Percentiles rank a stretch among this genome's conserved stretches.
These are phyloP conservation scores for Spodoptera littoralis DNA, from an alignment of 2,888 invertebrate genomes.

Conservation along the genomic window DNA sequence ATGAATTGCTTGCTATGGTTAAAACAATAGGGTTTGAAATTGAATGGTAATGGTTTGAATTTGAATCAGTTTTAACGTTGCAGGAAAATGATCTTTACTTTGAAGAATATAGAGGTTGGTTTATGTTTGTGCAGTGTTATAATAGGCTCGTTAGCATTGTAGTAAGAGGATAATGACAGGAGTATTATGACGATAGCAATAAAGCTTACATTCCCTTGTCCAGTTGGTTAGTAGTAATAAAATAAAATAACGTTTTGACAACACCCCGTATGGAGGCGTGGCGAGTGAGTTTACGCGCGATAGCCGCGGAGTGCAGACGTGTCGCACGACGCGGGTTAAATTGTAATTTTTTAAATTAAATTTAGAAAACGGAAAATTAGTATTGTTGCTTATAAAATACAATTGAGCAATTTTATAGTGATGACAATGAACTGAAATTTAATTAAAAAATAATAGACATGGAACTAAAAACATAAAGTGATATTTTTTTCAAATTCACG, in stretches of 20 bases:
- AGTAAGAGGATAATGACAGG: slow-evolving; percentile 66
- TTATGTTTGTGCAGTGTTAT: slow-evolving; percentile 2
- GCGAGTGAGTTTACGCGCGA: slow-evolving; percentile 74
- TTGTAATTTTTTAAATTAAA: slow-evolving; percentile 21
- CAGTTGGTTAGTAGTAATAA: slow-evolving; percentile 71
- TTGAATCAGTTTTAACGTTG: neutral
- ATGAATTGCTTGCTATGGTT: slow-evolving; percentile 9
- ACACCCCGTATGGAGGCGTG: slow-evolving; percentile 87
- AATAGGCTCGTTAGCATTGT: slow-evolving; percentile 49
- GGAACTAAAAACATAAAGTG: neutral
- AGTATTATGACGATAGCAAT: slow-evolving; percentile 74
- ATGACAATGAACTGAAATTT: neutral
- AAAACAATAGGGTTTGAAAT: slow-evolving; percentile 39
- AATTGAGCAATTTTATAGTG: slow-evolving; percentile 8
- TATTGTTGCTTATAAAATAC: too few species aligned
- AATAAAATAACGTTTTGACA: slow-evolving; percentile 82
- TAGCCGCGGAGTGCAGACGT: slow-evolving; percentile 61
- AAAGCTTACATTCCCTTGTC: slow-evolving; percentile 82
- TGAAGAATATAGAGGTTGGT: slow-evolving; percentile 2
- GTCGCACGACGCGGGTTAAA: slow-evolving; percentile 63
- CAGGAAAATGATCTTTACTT: slow-evolving; percentile 23
- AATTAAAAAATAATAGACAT: too few species aligned
- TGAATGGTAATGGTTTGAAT: neutral
- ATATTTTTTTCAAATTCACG: neutral
- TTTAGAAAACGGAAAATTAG: neutral